Percentiles rank a stretch among this genome's conserved stretches.
phyloP scores from a whole-genome alignment of 2,797 vertebrate genomes.

The Podarcis siculus region DNA sequence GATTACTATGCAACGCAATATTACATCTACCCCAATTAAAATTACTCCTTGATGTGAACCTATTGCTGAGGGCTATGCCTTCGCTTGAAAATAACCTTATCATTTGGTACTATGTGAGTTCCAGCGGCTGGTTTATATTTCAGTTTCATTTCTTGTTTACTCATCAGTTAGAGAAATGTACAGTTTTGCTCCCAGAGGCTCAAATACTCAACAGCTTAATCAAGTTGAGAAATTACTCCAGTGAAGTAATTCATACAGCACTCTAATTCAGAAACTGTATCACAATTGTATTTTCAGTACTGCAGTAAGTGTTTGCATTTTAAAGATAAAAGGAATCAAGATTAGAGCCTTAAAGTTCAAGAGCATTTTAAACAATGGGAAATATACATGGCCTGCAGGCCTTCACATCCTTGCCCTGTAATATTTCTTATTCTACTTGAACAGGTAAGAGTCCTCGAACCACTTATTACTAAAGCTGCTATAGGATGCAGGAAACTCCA shows the following conservation, averaged over 20 bases:
- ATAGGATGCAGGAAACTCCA: not conserved
- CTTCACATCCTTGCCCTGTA: not conserved
- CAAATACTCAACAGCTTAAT: not conserved
- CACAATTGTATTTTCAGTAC: not conserved
- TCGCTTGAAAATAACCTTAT: not conserved
- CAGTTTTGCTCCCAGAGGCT: not conserved
- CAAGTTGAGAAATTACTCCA: constrained; percentile 2
- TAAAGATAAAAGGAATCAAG: not conserved
- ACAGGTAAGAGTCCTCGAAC: not conserved
- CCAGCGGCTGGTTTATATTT: not conserved
- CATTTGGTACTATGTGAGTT: not conserved
- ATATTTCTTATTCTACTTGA: not conserved
- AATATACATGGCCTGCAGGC: not conserved
- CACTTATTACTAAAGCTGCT: not conserved
- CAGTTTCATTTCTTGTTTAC: not conserved
- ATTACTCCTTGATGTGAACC: not conserved
- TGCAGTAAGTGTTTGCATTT: not conserved
- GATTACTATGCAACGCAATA: not conserved
- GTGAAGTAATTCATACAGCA: not conserved
- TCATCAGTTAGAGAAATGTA: not conserved
- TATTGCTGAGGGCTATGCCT: not conserved
- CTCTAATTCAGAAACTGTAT: not conserved
- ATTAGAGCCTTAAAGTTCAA: not conserved
- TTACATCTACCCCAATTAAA: not conserved
- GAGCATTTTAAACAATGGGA: not conserved